Conservation (phyloP, 2,797 vertebrate genomes). For the Oreortyx pictus region DNA sequence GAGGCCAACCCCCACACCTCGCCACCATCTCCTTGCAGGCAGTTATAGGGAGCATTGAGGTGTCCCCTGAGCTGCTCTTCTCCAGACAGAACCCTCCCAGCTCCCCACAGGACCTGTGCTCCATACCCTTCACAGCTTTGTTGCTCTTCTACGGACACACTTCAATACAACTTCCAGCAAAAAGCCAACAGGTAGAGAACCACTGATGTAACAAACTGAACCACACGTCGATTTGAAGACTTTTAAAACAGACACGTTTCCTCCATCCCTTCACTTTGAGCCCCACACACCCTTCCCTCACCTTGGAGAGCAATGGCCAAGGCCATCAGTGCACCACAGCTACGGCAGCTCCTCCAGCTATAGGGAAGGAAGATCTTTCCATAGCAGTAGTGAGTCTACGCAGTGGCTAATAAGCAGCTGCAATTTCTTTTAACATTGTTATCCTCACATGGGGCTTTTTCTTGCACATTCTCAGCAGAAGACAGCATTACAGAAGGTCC, state of each 20-base stretch:
- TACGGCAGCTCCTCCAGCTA: neutral
- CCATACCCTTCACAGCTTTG: too few species aligned
- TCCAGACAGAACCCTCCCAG: too few species aligned
- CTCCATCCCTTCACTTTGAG: neutral
- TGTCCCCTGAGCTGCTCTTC: too few species aligned
- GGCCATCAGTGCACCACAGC: neutral
- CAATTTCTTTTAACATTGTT: neutral
- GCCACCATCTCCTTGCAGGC: too few species aligned
- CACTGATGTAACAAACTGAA: neutral
- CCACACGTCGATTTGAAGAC: fast-evolving
- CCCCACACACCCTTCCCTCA: neutral
- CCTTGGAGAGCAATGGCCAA: neutral
- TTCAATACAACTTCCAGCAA: neutral
- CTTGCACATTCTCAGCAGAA: neutral
- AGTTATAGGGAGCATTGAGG: too few species aligned
- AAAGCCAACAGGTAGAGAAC: neutral
- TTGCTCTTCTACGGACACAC: too few species aligned
- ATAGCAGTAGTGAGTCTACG: fast-evolving
- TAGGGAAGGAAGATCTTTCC: neutral
- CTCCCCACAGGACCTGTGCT: too few species aligned
- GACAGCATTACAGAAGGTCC: neutral
- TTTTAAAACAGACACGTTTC: neutral
- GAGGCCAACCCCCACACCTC: too few species aligned
- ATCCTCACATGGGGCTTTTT: neutral
- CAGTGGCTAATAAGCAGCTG: fast-evolving